Percentiles rank a stretch among this genome's conserved stretches.
Conservation (phyloP, 2,797 vertebrate genomes). For the Enteromius thamalakanensis region DNA sequence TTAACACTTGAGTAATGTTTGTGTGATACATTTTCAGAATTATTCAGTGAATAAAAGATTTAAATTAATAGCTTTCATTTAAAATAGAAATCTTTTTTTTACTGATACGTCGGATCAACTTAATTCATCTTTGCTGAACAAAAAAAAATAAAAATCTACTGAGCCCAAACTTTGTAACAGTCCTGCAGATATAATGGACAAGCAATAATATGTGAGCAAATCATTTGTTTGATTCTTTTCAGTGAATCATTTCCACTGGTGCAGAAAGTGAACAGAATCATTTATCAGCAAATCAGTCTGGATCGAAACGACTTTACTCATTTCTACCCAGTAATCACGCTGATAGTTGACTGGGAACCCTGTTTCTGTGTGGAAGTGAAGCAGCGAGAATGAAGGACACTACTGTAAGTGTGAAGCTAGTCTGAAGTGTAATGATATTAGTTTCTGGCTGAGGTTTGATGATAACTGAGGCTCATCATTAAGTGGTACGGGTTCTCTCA, state of each 20-base stretch:
- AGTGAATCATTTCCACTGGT: neutral
- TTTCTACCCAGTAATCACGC: neutral
- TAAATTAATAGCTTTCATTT: neutral
- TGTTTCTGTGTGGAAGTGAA: neutral
- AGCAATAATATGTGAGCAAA: neutral
- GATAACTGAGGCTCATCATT: neutral
- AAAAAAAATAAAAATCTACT: neutral
- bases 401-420: neutral
- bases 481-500: neutral
- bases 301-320: neutral
- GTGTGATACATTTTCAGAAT: neutral
- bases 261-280: neutral
- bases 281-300: neutral
- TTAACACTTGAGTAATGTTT: neutral
- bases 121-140: neutral
- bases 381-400: neutral
- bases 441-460: slow-evolving; percentile 6
- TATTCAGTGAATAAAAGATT: neutral
- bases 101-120: neutral
- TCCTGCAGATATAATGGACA: neutral
- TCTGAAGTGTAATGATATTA: slow-evolving; percentile 19
- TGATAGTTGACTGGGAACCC: neutral
- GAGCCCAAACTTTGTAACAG: neutral
- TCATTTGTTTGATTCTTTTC: neutral
- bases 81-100: neutral